A percentile compares a stretch with the other conserved stretches of the same genome.
Evolutionary conservation across 2,888 invertebrate genomes (phyloP).

Genomic region (Brenthis hecate): DNA sequence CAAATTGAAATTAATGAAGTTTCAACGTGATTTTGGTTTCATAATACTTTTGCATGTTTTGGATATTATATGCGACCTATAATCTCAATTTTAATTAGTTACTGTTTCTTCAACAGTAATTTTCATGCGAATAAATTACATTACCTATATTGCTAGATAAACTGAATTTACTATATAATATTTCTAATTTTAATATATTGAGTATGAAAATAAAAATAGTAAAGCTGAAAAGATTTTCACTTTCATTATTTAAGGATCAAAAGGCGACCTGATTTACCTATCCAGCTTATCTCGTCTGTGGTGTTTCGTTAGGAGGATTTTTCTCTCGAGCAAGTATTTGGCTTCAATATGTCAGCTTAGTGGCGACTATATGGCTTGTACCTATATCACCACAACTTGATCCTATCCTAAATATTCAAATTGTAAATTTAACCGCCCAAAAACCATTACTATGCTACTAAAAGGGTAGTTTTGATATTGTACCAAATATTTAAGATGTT

Average conservation of each 20-base stretch:
- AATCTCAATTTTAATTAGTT: neutral
- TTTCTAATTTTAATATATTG: too few species aligned
- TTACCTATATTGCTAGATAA: too few species aligned
- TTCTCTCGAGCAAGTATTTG: slow-evolving; percentile 10
- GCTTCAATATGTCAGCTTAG: slow-evolving; percentile 17
- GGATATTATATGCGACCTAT: neutral
- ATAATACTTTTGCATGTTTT: neutral
- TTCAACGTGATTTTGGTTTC: neutral
- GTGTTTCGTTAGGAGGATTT: slow-evolving; percentile 17
- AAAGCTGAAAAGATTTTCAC: neutral
- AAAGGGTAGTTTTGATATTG: slow-evolving; percentile 2
- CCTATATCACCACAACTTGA: slow-evolving; percentile 3
- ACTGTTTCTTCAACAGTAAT: neutral
- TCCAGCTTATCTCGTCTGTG: slow-evolving; percentile 17
- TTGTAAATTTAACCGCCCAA: slow-evolving; percentile 1
- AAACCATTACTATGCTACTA: slow-evolving; percentile 5
- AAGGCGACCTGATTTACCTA: slow-evolving; percentile 24
- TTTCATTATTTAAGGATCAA: slow-evolving; percentile 28
- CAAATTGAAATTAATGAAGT: slow-evolving; percentile 1
- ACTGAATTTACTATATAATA: too few species aligned
- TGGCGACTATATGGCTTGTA: slow-evolving; percentile 7
- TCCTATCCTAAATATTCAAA: slow-evolving; percentile 6
- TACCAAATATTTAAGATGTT: slow-evolving; percentile 11
- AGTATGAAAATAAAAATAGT: neutral
- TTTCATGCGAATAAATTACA: neutral